Evolutionary conservation across 2,113 vertebrate species (phyloP), one percentile per base, ranked within the genome.

Genomic region (Saccopteryx bilineata): DNA sequence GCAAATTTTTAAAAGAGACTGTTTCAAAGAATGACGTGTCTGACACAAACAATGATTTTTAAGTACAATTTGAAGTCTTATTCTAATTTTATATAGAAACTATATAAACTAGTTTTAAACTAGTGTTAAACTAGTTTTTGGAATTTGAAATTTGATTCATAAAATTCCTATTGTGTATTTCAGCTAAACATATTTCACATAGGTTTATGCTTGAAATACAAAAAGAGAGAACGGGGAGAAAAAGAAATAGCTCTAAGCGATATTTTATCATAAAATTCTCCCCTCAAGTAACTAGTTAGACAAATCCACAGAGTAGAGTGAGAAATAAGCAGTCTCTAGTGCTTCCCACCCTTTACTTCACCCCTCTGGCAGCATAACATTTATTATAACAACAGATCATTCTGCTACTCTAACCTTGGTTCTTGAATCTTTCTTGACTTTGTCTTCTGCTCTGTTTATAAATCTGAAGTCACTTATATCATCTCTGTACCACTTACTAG

Each of bases 91-190:
- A 63, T n/a, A 58, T 39, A 39, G 39, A 39, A 39, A 39, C 39
- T 39, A 39, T 39, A 39, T 39, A 39, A 39, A 39, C 39, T 39
- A 39, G 39, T 39, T 39, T 39, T 39, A 39, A 39, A 39, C 39
- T 39, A 74, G 10, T 88, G 5, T 71, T 87, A 90, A 95, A 21
- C 9, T 84, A 80, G 26, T 17, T 71, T 83, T 80, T 97, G 19
- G 12, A 92, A 93, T 92, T 80, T 93, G 50, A 83, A 80, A 71
- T 87, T 78, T 86, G 17, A 82, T 84, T 96, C 72, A 61, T 71
- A 72, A 87, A 71, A 65, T 65, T 80, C 9, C 15, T 87, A 65
- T 60, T 18, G 61, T 61, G 11, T 56, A 54, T 88, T 96, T 94
- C 74, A 88, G 23, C 46, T 85, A 81, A 94, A 81, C 26, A 46